Evolutionary conservation across 2,888 invertebrate species (phyloP).

Genomic region (Conus canariensis): DNA sequence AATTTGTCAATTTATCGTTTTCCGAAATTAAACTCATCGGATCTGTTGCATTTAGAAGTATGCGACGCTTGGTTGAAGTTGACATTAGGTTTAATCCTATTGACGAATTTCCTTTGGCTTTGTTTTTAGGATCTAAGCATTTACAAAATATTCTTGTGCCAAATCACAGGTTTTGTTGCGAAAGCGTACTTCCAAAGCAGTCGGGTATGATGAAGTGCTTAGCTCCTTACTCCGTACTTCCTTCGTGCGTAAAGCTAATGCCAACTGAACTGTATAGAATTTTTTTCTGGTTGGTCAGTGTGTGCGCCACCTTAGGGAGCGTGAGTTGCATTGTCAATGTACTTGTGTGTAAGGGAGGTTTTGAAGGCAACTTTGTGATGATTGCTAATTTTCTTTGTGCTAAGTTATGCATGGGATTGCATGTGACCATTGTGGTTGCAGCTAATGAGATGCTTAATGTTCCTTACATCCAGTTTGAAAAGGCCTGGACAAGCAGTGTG

Average conservation of each 20-base stretch:
- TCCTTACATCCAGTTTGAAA: not conserved
- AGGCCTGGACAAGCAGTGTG: not conserved
- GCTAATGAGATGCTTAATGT: not conserved
- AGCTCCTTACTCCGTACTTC: not conserved
- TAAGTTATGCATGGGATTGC: not conserved
- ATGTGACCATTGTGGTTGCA: not conserved
- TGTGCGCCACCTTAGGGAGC: not conserved
- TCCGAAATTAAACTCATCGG: not conserved
- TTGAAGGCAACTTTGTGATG: not conserved
- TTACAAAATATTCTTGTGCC: not conserved
- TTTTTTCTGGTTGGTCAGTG: not conserved
- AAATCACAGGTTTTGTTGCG: not conserved
- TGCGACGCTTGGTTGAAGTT: not conserved
- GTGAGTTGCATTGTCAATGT: not conserved
- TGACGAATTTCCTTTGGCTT: too few relatives aligned
- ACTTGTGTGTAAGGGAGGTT: not conserved
- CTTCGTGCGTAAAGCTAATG: not conserved
- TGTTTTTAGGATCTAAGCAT: not conserved
- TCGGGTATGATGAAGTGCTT: not conserved
- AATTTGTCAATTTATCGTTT: not conserved
- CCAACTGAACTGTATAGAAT: not conserved
- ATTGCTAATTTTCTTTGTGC: not conserved
- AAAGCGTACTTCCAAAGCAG: not conserved
- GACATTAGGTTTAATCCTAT: not conserved
- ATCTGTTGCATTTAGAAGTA: not conserved